phyloP scores from a whole-genome alignment of 2,888 invertebrate genomes.

The Petrolisthes cinctipes region DNA sequence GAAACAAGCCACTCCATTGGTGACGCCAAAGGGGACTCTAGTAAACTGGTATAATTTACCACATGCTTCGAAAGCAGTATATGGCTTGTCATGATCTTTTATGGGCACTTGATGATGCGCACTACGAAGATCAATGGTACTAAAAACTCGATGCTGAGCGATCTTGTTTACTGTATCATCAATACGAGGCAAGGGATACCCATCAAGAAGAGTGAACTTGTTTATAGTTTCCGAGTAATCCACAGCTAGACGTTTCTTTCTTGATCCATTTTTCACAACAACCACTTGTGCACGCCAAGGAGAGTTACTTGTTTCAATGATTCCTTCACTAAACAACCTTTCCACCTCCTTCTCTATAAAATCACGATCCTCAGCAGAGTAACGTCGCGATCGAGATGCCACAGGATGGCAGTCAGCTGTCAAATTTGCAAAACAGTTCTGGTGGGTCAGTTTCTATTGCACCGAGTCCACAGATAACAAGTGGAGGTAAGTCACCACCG shows the following conservation, averaged over 20 bases:
- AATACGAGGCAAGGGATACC: no score
- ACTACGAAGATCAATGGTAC: neutral
- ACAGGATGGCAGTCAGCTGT: neutral
- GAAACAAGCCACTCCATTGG: neutral
- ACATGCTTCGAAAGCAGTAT: neutral
- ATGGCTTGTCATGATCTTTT: slow-evolving; percentile 14
- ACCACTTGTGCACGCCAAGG: neutral
- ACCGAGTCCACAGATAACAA: slow-evolving; percentile 6
- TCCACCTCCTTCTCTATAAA: no score
- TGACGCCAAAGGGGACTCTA: neutral
- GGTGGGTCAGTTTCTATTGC: no score
- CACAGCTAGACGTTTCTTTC: neutral
- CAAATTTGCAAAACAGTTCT: neutral
- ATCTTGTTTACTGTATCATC: neutral
- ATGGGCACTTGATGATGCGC: neutral
- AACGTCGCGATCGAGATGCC: no score
- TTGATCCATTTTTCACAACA: neutral
- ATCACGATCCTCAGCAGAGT: no score
- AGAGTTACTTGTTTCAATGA: slow-evolving; percentile 11
- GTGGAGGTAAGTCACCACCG: neutral
- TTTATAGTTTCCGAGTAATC: slow-evolving; percentile 17
- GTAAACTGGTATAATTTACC: neutral
- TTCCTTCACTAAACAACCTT: slow-evolving; percentile 16
- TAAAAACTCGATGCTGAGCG: neutral
- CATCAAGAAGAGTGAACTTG: neutral